Evolutionary conservation across 2,113 vertebrate genomes (phyloP).

Genomic region (Parotia lawesii): DNA sequence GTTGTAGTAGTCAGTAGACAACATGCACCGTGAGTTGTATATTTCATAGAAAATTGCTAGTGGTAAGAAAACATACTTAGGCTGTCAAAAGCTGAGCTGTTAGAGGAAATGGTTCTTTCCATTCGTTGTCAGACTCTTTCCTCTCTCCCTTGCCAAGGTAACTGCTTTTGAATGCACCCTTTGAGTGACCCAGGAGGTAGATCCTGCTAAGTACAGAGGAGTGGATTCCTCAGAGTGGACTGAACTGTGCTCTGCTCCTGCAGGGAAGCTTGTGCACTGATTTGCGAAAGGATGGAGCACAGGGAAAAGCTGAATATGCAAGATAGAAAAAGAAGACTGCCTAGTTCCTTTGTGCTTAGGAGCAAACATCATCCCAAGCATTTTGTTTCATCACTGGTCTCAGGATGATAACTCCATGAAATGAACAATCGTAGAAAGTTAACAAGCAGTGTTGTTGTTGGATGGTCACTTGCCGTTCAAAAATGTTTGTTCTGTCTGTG

Average conservation of each 20-base stretch:
- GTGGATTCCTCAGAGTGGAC: neutral
- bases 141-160: neutral
- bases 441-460: neutral
- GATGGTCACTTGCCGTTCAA: accelerated
- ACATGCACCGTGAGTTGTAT: neutral
- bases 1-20: neutral
- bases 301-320: neutral
- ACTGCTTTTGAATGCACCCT: accelerated
- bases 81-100: neutral
- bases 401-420: neutral
- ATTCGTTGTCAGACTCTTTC: neutral
- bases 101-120: neutral
- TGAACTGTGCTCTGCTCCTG: neutral
- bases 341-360: neutral
- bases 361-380: neutral
- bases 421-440: neutral
- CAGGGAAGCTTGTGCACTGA: neutral
- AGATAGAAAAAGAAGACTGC: neutral
- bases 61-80: neutral
- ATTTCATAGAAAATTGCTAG: neutral
- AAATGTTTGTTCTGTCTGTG: neutral
- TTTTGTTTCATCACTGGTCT: neutral
- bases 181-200: neutral
- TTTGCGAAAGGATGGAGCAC: neutral
- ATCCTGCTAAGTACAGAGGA: neutral